Evolutionary conservation across 2,888 invertebrate genomes (phyloP), one percentile per base, ranked within the genome.

Genomic region (Thysanoteuthis rhombus): DNA sequence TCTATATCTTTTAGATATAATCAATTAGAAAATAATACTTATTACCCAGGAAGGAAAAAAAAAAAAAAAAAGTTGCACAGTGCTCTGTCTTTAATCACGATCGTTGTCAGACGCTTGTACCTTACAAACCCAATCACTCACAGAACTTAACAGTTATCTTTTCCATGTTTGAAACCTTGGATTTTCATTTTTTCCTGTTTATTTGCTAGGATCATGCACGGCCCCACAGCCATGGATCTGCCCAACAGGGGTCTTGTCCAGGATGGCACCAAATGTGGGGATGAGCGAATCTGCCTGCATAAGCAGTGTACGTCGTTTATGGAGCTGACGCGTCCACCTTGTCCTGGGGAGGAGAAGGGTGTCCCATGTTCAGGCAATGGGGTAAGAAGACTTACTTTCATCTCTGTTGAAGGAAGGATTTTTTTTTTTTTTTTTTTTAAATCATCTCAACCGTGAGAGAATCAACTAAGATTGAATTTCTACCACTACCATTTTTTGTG

Each of bases 211-310:
- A 96, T 96, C 42, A 96, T 96, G 16, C 95, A 96, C 95, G 96
- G 96, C 12, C 96, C 96, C 90, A 95, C 96, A 19, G 95, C 96
- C 93, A 95, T 96, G 94, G 95, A 95, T 90, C 94, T 96, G 93
- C 96, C 96, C 16, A 95, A 96, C 94, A 95, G 95, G 94, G 99
- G 99, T 4, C 97, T 99, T 96, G 99, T 99, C 94, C 98, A 98
- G 95, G 99, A 99, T 97, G 99, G 99, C 40, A 99, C 99, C 36
- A 98, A 98, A 90, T 99, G 99, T 97, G 99, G 99, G 22, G 98
- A 98, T 96, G 98, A 98, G 97, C 96, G 98, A 97, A 97, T 99
- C 96, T 99, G 99, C 98, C 98, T 99, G 96, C 99, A 99, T 92
- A 95, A 95, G 94, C 95, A 95, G 93, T 96, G 96, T 95, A 95